Conservation (phyloP, 2,888 invertebrate species). For the Acleris laterana region DNA sequence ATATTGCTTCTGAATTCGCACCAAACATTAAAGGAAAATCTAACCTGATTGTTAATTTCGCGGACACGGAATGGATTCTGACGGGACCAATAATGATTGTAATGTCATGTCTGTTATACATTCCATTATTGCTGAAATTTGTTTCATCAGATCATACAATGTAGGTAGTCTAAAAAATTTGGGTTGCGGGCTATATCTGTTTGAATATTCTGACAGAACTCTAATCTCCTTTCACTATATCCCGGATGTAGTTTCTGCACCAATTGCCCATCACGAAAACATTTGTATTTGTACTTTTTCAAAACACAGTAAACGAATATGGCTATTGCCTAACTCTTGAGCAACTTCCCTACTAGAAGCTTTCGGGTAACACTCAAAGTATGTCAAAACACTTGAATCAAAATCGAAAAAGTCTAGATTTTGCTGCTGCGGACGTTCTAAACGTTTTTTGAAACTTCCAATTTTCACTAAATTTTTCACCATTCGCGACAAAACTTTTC, state of each 20-base stretch:
- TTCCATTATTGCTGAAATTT: conserved; percentile 31
- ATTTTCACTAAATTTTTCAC: conserved; percentile 13
- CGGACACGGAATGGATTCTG: conserved; percentile 31
- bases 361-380: conserved; percentile 30
- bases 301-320: conserved; percentile 22
- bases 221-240: conserved; percentile 24
- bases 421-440: conserved; percentile 5
- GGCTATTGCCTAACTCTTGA: conserved; percentile 17
- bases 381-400: no score
- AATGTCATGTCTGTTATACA: conserved; percentile 19
- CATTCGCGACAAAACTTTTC: conserved; percentile 16
- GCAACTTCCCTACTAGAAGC: conserved; percentile 30
- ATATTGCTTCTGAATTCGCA: no score
- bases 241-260: conserved; percentile 31
- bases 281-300: conserved; percentile 36
- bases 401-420: conserved; percentile 18
- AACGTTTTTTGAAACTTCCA: conserved; percentile 8
- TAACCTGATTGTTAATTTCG: conserved; percentile 30
- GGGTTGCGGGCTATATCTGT: conserved; percentile 33
- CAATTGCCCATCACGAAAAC: conserved; percentile 32
- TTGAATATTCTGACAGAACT: conserved; percentile 30
- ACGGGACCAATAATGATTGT: conserved; percentile 24
- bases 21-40: background rate
- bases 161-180: conserved; percentile 26
- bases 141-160: conserved; percentile 32